Conservation (phyloP, 2,888 invertebrate species). For the Nomada goodeniana region DNA sequence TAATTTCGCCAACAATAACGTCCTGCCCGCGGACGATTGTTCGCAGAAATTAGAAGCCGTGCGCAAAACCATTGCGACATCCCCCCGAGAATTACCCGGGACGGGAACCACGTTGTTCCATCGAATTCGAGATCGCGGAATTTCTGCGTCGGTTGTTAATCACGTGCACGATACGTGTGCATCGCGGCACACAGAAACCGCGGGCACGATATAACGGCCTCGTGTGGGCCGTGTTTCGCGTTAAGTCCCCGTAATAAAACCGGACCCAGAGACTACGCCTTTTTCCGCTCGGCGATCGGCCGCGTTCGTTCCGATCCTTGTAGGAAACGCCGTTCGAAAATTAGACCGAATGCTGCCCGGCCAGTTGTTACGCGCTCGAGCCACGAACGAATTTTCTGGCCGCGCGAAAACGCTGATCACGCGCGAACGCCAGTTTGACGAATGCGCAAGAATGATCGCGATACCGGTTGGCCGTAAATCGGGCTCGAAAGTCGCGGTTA, state of each 20-base stretch:
- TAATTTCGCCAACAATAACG: not conserved
- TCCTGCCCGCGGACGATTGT: not conserved
- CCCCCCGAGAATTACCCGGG: no score
- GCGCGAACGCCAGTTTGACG: not conserved
- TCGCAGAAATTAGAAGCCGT: not conserved
- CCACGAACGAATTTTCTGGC: conserved; percentile 3
- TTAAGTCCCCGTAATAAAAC: conserved; percentile 67
- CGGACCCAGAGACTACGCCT: conserved; percentile 67
- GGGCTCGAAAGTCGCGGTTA: conserved; percentile 12
- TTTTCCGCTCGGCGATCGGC: conserved; percentile 60
- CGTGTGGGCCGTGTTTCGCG: conserved; percentile 35
- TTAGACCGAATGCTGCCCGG: conserved; percentile 40
- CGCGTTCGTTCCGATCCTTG: conserved; percentile 62
- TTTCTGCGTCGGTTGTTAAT: conserved; percentile 67
- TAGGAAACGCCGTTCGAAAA: conserved; percentile 65
- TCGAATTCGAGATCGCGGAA: conserved; percentile 30
- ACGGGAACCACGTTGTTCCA: conserved; percentile 12
- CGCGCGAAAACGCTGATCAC: not conserved
- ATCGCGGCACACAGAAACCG: conserved; percentile 12
- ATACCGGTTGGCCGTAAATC: not conserved
- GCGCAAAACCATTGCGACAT: not conserved
- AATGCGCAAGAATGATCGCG: not conserved
- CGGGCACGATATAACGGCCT: not conserved
- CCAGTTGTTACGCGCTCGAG: not conserved
- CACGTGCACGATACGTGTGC: conserved; percentile 61